Conservation (phyloP, 2,797 vertebrate species). For the Chelon auratus region DNA sequence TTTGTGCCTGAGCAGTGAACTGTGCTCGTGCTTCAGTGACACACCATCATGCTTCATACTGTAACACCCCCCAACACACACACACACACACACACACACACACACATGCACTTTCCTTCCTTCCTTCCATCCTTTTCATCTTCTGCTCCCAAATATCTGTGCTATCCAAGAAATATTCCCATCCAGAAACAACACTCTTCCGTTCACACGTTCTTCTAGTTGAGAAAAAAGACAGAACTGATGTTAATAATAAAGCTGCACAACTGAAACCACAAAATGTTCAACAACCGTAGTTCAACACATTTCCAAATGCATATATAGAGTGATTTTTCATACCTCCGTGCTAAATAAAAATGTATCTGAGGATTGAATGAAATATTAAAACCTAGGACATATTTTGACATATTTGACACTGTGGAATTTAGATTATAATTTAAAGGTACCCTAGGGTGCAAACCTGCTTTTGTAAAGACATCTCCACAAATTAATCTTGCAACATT, state of each 20-base stretch:
- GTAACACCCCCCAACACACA: conserved; percentile 36
- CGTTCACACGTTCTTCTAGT: neutral
- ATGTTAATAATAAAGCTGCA: neutral
- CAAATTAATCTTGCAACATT: neutral
- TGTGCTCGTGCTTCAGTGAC: conserved; percentile 78
- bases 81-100: neutral
- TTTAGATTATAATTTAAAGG: neutral
- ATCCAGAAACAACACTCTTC: neutral
- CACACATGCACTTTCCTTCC: conserved; percentile 1
- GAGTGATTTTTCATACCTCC: no score
- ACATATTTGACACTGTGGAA: neutral
- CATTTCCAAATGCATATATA: neutral
- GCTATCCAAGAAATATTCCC: conserved; percentile 54
- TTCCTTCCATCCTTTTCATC: conserved; percentile 1
- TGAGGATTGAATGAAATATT: neutral
- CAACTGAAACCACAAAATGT: neutral
- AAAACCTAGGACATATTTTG: neutral
- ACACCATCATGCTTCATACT: conserved; percentile 78
- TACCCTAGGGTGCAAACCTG: neutral
- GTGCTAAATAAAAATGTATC: neutral
- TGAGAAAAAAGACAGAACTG: neutral
- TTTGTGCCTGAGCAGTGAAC: conserved; percentile 85
- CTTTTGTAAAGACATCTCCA: neutral
- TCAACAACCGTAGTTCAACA: neutral
- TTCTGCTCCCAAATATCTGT: conserved; percentile 37